Evolutionary conservation across 2,888 invertebrate genomes (phyloP), one percentile per base, ranked within the genome.

Genomic region (Amiota mariae): DNA sequence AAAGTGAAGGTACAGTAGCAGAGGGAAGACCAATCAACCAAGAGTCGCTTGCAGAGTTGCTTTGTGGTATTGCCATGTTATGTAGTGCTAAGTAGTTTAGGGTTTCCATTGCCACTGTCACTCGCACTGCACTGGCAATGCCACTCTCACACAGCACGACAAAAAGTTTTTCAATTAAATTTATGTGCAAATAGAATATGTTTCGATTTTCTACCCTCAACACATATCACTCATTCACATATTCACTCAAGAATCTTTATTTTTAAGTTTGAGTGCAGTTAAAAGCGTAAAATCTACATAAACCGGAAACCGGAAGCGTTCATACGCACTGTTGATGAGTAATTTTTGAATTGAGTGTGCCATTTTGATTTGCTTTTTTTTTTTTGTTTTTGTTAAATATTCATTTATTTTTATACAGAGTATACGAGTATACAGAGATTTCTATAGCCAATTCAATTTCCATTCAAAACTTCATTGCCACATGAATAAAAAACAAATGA

Each of bases 81-180:
- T 59, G 59, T 63, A 46, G n/a, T 66, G 48, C 18, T 66, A 13
- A 18, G n/a, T 15, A 57, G 18, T 57, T 36, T 36, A 36, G 36
- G 57, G 57, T 57, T 57, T 2, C 36, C 57, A 10, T 20, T 10
- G 8, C 18, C 20, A 11, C 18, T 59, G 20, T 59, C 59, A 59
- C 18, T 59, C 11, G 56, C 56, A 15, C 56, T 36, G 36, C n/a
- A n/a, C n/a, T n/a, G n/a, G n/a, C n/a, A n/a, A n/a, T n/a, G n/a
- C n/a, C n/a, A 3, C 24, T 2, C 24, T 24, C 24, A 2, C 24
- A 24, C 24, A 24, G 63, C 24, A 63, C 48, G 48, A 48, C 48
- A 66, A 66, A 63, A 66, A 66, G 64, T 66, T 66, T 66, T 66
- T 66, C 64, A 66, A 66, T 66, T 66, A 66, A 66, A 66, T 66